Evolutionary conservation across 30 jellyfish, hydroid and myxozoan genomes (phyloP).

Genomic region (Calvadosia cruxmelitensis): DNA sequence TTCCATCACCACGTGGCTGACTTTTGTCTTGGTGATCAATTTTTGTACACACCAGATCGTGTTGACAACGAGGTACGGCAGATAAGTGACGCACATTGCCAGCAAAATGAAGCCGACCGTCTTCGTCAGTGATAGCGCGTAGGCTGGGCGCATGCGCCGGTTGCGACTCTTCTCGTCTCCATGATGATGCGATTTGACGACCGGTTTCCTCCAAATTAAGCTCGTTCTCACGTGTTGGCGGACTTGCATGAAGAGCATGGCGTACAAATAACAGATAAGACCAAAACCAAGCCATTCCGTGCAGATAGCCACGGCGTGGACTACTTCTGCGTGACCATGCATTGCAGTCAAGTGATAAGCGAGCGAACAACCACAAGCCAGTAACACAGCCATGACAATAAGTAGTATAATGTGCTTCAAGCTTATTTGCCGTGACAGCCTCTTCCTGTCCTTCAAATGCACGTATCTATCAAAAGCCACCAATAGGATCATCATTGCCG

Average conservation of each 20-base stretch:
- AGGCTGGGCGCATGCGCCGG: neutral
- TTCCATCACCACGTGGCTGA: neutral
- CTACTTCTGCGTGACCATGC: neutral
- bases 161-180: neutral
- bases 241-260: constrained; percentile 22
- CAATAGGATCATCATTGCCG: constrained; percentile 42
- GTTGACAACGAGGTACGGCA: neutral
- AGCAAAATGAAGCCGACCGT: neutral
- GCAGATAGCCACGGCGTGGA: neutral
- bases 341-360: neutral
- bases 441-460: constrained; percentile 9
- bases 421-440: constrained; percentile 1
- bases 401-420: constrained; percentile 7
- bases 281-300: neutral
- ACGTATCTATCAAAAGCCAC: constrained; percentile 43
- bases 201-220: constrained; percentile 9
- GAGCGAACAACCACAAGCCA: constrained; percentile 3
- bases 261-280: constrained; percentile 8
- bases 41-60: neutral
- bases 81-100: neutral
- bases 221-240: constrained; percentile 23
- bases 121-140: neutral
- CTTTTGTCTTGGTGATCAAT: neutral
- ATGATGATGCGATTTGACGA: neutral
- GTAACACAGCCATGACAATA: constrained; percentile 3